phyloP scores from a whole-genome alignment of 2,888 invertebrate species.

The Folsomia candida region DNA sequence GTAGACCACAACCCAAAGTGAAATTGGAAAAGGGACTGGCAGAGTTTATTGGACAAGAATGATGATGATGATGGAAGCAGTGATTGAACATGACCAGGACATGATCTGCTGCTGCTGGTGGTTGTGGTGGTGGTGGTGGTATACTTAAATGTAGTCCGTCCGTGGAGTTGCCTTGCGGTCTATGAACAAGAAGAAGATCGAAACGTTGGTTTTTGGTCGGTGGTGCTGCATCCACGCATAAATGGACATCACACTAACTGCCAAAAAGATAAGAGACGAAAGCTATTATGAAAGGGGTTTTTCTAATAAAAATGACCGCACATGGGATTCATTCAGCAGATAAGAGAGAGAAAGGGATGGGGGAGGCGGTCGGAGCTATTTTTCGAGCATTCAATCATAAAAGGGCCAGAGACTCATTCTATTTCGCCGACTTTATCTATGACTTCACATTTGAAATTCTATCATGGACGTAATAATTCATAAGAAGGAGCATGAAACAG shows the following conservation, averaged over 20 bases:
- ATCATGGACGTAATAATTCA: constrained; percentile 39
- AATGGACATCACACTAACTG: constrained; percentile 49
- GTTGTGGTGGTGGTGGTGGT: too few species aligned
- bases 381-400: constrained; percentile 48
- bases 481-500: constrained; percentile 16
- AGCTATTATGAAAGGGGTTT: constrained; percentile 47
- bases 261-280: constrained; percentile 49
- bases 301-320: constrained; percentile 50
- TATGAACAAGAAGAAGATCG: not conserved
- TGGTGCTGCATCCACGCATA: constrained; percentile 9
- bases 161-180: not conserved
- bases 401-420: constrained; percentile 44
- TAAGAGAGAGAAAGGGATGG: constrained; percentile 32
- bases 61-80: not conserved
- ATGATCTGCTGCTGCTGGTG: not conserved
- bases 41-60: too few species aligned
- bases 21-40: too few species aligned
- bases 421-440: constrained; percentile 46
- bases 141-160: not conserved
- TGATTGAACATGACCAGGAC: not conserved
- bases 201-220: too few species aligned
- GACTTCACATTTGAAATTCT: constrained; percentile 50
- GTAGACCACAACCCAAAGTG: too few species aligned
- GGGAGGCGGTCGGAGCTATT: constrained; percentile 42
- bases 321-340: constrained; percentile 38